Evolutionary conservation across 1,140 invertebrate genomes (phyloP), one percentile per base, ranked within the genome.

Genomic region (Phthorimaea operculella): DNA sequence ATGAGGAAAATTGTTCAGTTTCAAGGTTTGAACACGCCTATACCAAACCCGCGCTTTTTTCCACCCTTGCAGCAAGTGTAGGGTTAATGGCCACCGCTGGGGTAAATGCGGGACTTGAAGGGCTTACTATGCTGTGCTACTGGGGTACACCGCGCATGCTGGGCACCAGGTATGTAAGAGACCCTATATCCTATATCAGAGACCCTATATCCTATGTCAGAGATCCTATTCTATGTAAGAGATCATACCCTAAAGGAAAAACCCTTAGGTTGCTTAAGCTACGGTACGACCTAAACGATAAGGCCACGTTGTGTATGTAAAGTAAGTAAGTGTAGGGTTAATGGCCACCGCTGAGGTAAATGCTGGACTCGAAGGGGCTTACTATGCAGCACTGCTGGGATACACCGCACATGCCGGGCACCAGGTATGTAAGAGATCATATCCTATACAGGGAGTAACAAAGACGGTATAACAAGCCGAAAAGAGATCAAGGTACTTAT

Each of bases 61-160:
- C 88, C 0, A 97, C 98, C 76, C 87, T 90, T 11, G 70, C 80
- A 0, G 78, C 85, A 1, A 98, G 97, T 91, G 78, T 93, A 9
- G 70, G 86, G 9, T 87, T 88, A 55, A 85, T 97, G 45, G 64
- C 89, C 0, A 16, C 85, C 0, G 87, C 90, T 0, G 95, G 95
- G 2, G 39, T 90, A 3, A 83, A 89, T 57, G 90, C 89, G 58
- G 89, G 91, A 14, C 92, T 98, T 85, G 91, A 90, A 0, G 92
- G 92, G 90, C 96, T 0, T 99, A 95, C 87, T 98, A 94, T 80
- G 67, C 85, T 1, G 89, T 92, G 4, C 80, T 98, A 7, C 88
- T 87, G 44, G 66, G 90, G 6, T 90, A 93, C 33, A 88, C 87
- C 1, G 86, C 86, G 0, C 95, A 97, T 80, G 79, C 97, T 16